These are phyloP conservation scores for Siphlonurus alternatus DNA, from an alignment of 2,888 invertebrate species.

Conservation along the genomic window DNA sequence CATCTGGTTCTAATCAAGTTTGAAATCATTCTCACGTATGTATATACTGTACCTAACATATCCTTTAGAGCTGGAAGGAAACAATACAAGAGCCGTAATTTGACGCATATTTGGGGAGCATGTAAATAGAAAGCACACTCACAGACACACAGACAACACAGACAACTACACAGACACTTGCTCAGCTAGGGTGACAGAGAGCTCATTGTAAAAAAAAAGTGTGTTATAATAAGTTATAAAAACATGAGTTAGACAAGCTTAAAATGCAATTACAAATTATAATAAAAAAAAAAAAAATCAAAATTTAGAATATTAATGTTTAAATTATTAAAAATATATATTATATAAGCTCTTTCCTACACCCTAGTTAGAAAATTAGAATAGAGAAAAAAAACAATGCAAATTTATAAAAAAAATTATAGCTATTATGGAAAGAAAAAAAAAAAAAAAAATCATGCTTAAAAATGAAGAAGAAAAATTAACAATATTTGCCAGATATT, in stretches of 20 bases:
- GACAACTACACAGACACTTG: neutral
- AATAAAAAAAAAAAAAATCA: neutral
- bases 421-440: too few species aligned
- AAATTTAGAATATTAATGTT: too few species aligned
- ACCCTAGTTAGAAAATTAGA: neutral
- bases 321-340: neutral
- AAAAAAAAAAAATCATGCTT: too few species aligned
- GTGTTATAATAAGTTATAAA: too few species aligned
- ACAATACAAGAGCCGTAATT: neutral
- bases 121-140: neutral
- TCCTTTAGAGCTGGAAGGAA: slow-evolving; percentile 11
- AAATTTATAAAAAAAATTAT: neutral
- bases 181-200: neutral
- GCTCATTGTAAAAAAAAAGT: neutral
- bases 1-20: too few species aligned
- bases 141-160: neutral
- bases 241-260: neutral
- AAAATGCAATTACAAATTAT: neutral
- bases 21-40: too few species aligned
- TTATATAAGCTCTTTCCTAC: neutral
- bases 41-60: slow-evolving; percentile 12
- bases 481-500: too few species aligned
- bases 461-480: too few species aligned
- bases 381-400: neutral
- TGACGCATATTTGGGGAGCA: neutral